Percentiles rank a stretch among this genome's conserved stretches.
phyloP scores from a whole-genome alignment of 2,113 vertebrate species.

The Pungitius pungitius region DNA sequence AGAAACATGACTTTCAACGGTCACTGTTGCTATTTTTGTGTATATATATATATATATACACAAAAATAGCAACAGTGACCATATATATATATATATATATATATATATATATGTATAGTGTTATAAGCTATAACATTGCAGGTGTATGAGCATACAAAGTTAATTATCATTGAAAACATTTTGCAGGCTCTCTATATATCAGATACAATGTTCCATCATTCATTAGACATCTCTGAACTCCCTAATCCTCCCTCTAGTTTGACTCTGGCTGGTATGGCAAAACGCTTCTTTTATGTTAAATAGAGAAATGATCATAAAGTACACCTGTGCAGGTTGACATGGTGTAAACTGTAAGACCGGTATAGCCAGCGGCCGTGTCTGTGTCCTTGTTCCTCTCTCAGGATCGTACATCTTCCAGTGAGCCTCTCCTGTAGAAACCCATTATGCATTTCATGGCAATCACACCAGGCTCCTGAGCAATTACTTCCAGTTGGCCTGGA shows the following conservation, averaged over 20 bases:
- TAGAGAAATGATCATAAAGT: slow-evolving; percentile 9
- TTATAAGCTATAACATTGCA: neutral
- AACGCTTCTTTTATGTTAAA: neutral
- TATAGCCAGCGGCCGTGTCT: neutral
- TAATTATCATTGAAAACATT: slow-evolving; percentile 24
- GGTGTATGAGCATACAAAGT: neutral
- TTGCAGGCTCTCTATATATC: slow-evolving; percentile 40
- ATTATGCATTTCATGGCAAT: slow-evolving; percentile 61
- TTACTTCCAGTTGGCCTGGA: slow-evolving; percentile 72
- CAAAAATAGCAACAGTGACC: too few relatives aligned
- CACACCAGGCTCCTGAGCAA: slow-evolving; percentile 62
- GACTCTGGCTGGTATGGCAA: slow-evolving; percentile 14
- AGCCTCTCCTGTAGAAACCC: slow-evolving; percentile 51
- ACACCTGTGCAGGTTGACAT: neutral
- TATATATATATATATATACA: too few relatives aligned
- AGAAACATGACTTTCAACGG: too few relatives aligned
- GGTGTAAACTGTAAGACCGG: neutral
- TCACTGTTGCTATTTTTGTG: neutral
- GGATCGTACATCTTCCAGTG: slow-evolving; percentile 26
- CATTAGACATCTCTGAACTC: slow-evolving; percentile 10
- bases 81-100: too few relatives aligned
- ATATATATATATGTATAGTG: neutral
- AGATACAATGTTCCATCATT: slow-evolving; percentile 35
- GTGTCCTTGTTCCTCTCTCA: slow-evolving; percentile 15
- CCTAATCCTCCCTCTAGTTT: slow-evolving; percentile 9